phyloP scores from a whole-genome alignment of 1,140 invertebrate genomes.

The Eumaeus atala region DNA sequence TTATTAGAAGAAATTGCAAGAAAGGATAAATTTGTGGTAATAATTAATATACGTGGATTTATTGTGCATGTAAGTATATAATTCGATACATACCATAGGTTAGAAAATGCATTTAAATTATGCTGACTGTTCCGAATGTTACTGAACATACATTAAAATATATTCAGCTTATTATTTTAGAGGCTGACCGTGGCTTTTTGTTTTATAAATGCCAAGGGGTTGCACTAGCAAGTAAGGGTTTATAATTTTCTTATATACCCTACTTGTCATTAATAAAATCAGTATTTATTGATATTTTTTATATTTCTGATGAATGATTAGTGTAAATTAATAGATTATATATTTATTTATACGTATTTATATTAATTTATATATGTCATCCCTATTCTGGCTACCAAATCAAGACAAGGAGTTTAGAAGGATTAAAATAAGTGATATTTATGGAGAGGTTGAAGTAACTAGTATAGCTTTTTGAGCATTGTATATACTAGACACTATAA shows the following conservation, averaged over 20 bases:
- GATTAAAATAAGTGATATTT: slow-evolving; percentile 15
- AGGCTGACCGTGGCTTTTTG: slow-evolving; percentile 63
- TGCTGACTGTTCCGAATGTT: slow-evolving; percentile 62
- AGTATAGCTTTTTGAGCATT: slow-evolving; percentile 23
- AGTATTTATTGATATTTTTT: slow-evolving; percentile 22
- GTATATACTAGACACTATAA: slow-evolving; percentile 27
- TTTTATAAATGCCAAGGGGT: slow-evolving; percentile 39
- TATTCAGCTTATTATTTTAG: slow-evolving; percentile 57
- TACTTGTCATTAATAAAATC: slow-evolving; percentile 32
- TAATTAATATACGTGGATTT: slow-evolving; percentile 24
- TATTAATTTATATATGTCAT: slow-evolving; percentile 4
- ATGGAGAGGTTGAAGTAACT: slow-evolving; percentile 12
- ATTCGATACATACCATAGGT: slow-evolving; percentile 49
- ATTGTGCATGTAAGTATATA: slow-evolving; percentile 45
- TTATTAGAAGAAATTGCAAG: neutral
- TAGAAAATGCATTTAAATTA: slow-evolving; percentile 60
- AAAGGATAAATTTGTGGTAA: neutral
- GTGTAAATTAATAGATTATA: neutral
- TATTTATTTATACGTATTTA: slow-evolving; percentile 1
- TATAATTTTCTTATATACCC: slow-evolving; percentile 26
- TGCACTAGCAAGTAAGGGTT: slow-evolving; percentile 17
- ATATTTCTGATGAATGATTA: neutral
- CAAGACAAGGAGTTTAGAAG: slow-evolving; percentile 7
- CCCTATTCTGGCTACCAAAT: slow-evolving; percentile 8
- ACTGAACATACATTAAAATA: slow-evolving; percentile 45